These are phyloP conservation scores for Eupithecia subfuscata DNA, from an alignment of 2,888 invertebrate species.

Conservation along the genomic window DNA sequence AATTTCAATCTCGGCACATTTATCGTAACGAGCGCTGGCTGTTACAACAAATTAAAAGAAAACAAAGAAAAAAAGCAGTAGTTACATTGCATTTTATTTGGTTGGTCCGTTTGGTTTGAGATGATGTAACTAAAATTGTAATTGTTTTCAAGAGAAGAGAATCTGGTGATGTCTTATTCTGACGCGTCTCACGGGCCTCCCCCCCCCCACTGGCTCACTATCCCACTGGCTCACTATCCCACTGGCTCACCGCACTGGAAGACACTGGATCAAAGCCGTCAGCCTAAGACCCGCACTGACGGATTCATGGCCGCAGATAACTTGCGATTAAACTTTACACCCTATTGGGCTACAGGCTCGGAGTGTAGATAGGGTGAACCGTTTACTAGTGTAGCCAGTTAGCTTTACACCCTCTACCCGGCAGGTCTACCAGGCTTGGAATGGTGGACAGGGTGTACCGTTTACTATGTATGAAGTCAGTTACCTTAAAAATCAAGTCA, in stretches of 20 bases:
- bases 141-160: not conserved
- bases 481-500: not conserved
- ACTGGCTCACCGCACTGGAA: not conserved
- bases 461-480: not conserved
- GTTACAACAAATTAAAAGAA: too few species aligned
- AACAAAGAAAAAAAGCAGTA: too few species aligned
- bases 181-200: not conserved
- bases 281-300: conserved; percentile 18
- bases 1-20: not conserved
- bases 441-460: not conserved
- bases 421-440: not conserved
- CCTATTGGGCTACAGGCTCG: conserved; percentile 9
- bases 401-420: not conserved
- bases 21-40: too few species aligned
- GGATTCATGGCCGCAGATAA: conserved; percentile 29
- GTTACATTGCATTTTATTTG: not conserved
- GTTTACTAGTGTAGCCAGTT: not conserved
- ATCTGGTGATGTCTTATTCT: not conserved
- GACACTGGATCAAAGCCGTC: not conserved
- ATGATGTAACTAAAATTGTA: not conserved
- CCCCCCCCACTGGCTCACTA: not conserved
- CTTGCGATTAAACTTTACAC: conserved; percentile 31
- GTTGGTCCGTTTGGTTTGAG: not conserved
- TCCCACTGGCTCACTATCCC: not conserved
- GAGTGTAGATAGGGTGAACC: not conserved